Base-by-base conservation (phyloP, 2,113 vertebrate species). In the Macrotis lagotis region DNA sequence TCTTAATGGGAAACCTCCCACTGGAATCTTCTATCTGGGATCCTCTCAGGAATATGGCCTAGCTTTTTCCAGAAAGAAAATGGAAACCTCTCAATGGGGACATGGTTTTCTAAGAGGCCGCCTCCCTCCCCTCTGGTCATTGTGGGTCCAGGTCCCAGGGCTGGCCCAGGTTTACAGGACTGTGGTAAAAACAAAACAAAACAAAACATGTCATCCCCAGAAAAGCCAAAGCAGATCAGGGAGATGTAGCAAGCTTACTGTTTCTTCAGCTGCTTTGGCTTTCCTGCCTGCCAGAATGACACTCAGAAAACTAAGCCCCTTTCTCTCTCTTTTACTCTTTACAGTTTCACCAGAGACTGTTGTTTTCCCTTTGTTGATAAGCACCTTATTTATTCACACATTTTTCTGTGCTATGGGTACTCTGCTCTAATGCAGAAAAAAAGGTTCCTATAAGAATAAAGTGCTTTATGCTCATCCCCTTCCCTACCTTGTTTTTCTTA, bases 241-340 rank as follows among this genome's bases (percentile, higher is more conserved):
- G 3, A 90, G 16, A 90, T 91, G 93, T 90, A 49, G 50, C 93
- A 59, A 50, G 51, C 53, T 31, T 31, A 31, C 5, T 94, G 37
- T 3, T 2, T 93, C 48, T 48, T 92, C n/a, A 90, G 47, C 48
- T 53, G 22, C 48, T 93, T 94, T 52, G 14, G 74, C 89, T 92
- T 91, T 74, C 0, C 48, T 95, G 25, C 11, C 55, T 97, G 37
- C 14, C 25, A 37, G 0, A 83, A 16, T 66, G 48, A 94, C 90
- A 51, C 48, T 91, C 0, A 10, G 89, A 53, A 83, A 51, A 47
- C 48, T 50, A 2, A 89, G 37, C 48, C 8, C 3, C 1, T 90
- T 89, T 95, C 44, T 19, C 52, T 19, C 52, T 89, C 9, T 6
- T 94, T 95, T 88, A 92, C n/a, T 91, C 28, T n/a, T n/a, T n/a